These are phyloP conservation scores for Lycaena phlaeas DNA, from an alignment of 2,888 invertebrate species.

Conservation along the genomic window DNA sequence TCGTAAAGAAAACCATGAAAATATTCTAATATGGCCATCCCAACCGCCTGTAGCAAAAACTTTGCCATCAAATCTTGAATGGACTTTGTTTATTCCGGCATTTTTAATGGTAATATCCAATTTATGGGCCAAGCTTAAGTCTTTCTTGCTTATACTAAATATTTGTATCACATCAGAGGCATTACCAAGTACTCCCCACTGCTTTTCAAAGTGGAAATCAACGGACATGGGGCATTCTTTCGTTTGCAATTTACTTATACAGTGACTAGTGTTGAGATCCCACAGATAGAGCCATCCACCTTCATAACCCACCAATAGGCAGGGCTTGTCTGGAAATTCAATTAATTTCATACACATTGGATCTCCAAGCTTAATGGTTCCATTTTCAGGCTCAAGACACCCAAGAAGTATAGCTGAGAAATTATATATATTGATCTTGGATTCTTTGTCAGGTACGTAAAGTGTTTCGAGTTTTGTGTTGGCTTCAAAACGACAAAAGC, in stretches of 20 bases:
- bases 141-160: constrained; percentile 70
- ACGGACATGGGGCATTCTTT: constrained; percentile 80
- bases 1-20: constrained; percentile 83
- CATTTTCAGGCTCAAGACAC: constrained; percentile 42
- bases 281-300: constrained; percentile 81
- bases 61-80: constrained; percentile 78
- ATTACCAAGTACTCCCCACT: constrained; percentile 79
- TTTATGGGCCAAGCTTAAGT: constrained; percentile 70
- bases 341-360: constrained; percentile 76
- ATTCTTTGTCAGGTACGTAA: constrained; percentile 77
- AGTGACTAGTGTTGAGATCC: constrained; percentile 76
- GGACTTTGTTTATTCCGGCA: constrained; percentile 79
- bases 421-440: constrained; percentile 65
- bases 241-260: constrained; percentile 69
- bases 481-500: constrained; percentile 80
- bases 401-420: constrained; percentile 56
- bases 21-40: constrained; percentile 83
- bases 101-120: constrained; percentile 79
- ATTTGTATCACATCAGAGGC: constrained; percentile 76
- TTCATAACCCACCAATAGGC: constrained; percentile 81
- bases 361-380: constrained; percentile 68
- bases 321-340: constrained; percentile 64
- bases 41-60: constrained; percentile 83
- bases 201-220: constrained; percentile 78
- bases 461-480: constrained; percentile 75